These are phyloP conservation scores for Nothocercus nigrocapillus DNA, from an alignment of 2,113 vertebrate species.

Conservation along the genomic window DNA sequence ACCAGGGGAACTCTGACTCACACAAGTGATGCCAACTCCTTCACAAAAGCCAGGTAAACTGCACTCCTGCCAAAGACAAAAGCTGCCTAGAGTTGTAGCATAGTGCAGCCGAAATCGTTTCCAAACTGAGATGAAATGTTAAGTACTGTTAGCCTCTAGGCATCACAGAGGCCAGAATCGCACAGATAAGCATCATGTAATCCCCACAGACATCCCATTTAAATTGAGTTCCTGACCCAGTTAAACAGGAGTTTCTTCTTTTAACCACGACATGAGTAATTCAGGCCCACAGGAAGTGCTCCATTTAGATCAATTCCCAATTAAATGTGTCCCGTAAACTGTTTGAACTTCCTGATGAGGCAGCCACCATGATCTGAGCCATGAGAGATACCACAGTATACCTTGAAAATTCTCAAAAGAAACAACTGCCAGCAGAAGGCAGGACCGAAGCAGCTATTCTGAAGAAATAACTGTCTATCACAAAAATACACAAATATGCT, in stretches of 20 bases:
- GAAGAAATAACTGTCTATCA: background rate
- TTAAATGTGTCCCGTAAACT: conserved; percentile 30
- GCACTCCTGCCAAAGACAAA: background rate
- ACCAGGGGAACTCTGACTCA: background rate
- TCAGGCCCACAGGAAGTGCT: conserved; percentile 30
- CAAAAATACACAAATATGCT: background rate
- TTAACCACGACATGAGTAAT: conserved; percentile 3
- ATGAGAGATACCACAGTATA: background rate
- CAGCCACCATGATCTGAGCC: background rate
- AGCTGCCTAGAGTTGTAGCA: background rate
- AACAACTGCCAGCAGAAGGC: background rate
- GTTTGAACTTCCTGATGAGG: conserved; percentile 28
- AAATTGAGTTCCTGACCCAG: conserved; percentile 51
- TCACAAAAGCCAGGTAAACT: background rate
- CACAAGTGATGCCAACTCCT: background rate
- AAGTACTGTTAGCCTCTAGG: background rate
- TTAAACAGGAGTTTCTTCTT: conserved; percentile 55
- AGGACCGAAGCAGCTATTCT: background rate
- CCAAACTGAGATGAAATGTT: background rate
- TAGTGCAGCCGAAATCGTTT: background rate
- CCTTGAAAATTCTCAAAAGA: background rate
- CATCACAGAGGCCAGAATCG: conserved; percentile 13
- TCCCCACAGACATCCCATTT: conserved; percentile 36
- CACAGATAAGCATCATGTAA: conserved; percentile 29
- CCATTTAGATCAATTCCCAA: conserved; percentile 21